phyloP scores from a whole-genome alignment of 2,113 vertebrate species.

The Silurus meridionalis region DNA sequence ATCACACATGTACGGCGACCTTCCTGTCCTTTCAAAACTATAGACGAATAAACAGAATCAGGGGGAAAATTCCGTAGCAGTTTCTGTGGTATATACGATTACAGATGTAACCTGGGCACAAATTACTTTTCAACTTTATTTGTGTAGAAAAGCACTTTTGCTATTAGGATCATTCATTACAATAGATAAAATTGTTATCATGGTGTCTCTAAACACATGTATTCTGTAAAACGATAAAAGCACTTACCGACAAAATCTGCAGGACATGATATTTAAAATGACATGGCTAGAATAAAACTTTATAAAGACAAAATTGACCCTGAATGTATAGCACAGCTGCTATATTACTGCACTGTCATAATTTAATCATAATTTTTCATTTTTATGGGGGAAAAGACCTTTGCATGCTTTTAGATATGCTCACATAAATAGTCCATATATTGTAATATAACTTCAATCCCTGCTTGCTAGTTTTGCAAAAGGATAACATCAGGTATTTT shows the following conservation, averaged over 20 bases:
- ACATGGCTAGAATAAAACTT: neutral
- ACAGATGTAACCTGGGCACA: neutral
- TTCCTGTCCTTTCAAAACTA: slow-evolving; percentile 56
- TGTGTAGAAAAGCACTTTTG: neutral
- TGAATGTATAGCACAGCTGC: neutral
- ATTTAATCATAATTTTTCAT: neutral
- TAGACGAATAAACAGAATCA: neutral
- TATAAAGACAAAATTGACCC: neutral
- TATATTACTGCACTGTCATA: neutral
- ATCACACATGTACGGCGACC: slow-evolving; percentile 82
- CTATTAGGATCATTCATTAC: too few species aligned
- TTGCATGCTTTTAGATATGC: neutral
- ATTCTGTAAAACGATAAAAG: neutral
- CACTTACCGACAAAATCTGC: neutral
- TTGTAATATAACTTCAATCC: neutral
- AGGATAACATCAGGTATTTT: neutral
- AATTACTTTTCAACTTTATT: neutral
- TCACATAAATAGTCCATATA: neutral
- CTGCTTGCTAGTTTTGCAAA: neutral
- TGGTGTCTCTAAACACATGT: neutral
- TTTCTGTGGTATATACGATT: neutral
- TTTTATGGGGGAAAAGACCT: neutral
- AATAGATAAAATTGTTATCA: neutral
- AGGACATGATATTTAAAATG: neutral
- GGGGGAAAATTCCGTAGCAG: neutral